These are phyloP conservation scores for Drosophila nr. perissopoda DNA, from an alignment of 2,888 invertebrate genomes.

Conservation along the genomic window DNA sequence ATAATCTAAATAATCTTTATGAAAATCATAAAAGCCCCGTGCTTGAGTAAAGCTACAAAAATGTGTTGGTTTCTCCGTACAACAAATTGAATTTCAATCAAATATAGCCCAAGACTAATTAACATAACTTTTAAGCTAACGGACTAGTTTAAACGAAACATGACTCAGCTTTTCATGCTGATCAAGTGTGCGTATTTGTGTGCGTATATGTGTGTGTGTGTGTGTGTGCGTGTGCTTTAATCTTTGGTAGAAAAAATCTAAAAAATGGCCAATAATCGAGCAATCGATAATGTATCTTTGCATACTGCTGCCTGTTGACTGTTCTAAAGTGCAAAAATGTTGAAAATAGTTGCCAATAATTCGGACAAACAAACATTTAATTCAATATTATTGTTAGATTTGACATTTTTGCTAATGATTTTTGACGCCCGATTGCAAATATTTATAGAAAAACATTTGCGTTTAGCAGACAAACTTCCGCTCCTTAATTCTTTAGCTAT, in stretches of 20 bases:
- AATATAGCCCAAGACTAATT: background rate
- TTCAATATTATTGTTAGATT: background rate
- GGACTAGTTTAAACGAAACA: background rate
- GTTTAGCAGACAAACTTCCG: background rate
- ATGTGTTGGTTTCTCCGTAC: background rate
- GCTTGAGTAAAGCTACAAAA: background rate
- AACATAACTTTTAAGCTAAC: background rate
- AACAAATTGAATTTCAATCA: background rate
- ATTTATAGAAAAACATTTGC: conserved; percentile 6
- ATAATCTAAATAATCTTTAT: background rate
- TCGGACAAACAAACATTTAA: background rate
- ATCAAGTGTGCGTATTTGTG: background rate
- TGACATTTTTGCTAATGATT: conserved; percentile 1
- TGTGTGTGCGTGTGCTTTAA: background rate
- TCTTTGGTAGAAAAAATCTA: background rate
- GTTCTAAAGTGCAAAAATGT: background rate
- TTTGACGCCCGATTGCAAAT: conserved; percentile 1
- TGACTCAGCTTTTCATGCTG: background rate
- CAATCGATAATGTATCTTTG: background rate
- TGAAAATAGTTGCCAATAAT: background rate
- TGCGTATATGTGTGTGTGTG: background rate
- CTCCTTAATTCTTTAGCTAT: background rate
- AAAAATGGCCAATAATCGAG: background rate
- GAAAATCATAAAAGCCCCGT: background rate
- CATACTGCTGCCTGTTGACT: background rate